Base-by-base conservation (phyloP, 2,888 invertebrate genomes). In the Thalpophila matura region DNA sequence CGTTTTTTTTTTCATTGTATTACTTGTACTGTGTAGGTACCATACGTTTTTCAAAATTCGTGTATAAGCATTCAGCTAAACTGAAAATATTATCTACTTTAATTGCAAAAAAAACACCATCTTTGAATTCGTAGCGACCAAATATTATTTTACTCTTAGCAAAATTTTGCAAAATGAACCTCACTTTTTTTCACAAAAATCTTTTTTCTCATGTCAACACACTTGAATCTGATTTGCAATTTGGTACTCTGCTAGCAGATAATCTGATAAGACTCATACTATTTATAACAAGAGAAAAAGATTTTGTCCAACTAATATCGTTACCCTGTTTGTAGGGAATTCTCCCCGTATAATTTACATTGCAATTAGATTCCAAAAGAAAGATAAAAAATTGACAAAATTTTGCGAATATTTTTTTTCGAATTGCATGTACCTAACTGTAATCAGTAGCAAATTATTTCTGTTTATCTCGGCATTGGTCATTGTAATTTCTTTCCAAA, bases 381-480 rank as follows among this genome's bases (percentile, higher is more conserved):
- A 24, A 65, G 56, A 78, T 70, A 57, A 72, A 67, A 66, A 38
- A 38, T n/a, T n/a, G n/a, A 37, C 45, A 24, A 42, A 47, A 61
- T 61, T 66, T 29, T 9, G 27, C 24, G 58, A 58, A 50, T 71
- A 66, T 58, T 58, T 59, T 68, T 65, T 57, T 38, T 47, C 46
- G 58, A 53, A 72, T 68, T 65, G 59, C 60, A 40, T 16, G 18
- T 18, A 58, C 4, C n/a, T n/a, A n/a, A n/a, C n/a, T n/a, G n/a
- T n/a, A n/a, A n/a, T n/a, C n/a, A n/a, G n/a, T n/a, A n/a, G n/a
- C n/a, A n/a, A n/a, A n/a, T n/a, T n/a, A n/a, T n/a, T n/a, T n/a
- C n/a, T n/a, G n/a, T n/a, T n/a, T n/a, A n/a, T n/a, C n/a, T n/a
- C n/a, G n/a, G n/a, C n/a, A n/a, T n/a, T n/a, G n/a, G n/a, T n/a